Evolutionary conservation across 2,797 vertebrate genomes (phyloP), one percentile per base, ranked within the genome.

Genomic region (Thunnus albacares): DNA sequence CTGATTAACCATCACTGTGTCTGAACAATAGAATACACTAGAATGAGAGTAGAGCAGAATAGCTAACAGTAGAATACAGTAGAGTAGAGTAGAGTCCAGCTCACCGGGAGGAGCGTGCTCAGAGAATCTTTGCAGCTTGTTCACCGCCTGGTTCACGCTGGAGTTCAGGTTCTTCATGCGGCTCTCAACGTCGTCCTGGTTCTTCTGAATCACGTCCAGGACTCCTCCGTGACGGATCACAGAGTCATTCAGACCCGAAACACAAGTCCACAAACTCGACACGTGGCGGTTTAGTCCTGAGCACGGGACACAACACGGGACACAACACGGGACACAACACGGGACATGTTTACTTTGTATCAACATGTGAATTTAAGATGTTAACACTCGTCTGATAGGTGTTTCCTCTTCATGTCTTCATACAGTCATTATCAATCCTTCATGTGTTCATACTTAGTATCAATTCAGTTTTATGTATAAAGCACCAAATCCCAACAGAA

Each of bases 141-240:
- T 92, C 41, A 94, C 89, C 67, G 97, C 89, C n/a, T 95, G 90
- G 68, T 90, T 93, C 84, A 98, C 74, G 35, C 96, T 98, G 43
- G 94, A 94, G 77, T 98, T 98, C 49, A 99, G 93, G 86, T 90
- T 94, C n/a, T 96, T 94, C 2, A 98, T 91, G n/a, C 95, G 92
- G 38, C 90, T 85, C 13, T 97, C 94, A 51, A 97, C 87, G 7
- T 91, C 83, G 2, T 96, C 92, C 6, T 98, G 97, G 7, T 91
- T 94, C 69, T 86, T 94, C 49, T 96, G 93, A 38, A 97, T 87
- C 53, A 95, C 94, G 66, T 97, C 95, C 71, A 99, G 91, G 72
- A 95, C 81, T 30, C 93, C 93, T 1, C 94, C 94, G 0, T 97
- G 96, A 1, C 75, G 80, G 35, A 93, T 85, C 11, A 96, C 87